phyloP scores from a whole-genome alignment of 2,888 invertebrate species.

The Gibbula magus region DNA sequence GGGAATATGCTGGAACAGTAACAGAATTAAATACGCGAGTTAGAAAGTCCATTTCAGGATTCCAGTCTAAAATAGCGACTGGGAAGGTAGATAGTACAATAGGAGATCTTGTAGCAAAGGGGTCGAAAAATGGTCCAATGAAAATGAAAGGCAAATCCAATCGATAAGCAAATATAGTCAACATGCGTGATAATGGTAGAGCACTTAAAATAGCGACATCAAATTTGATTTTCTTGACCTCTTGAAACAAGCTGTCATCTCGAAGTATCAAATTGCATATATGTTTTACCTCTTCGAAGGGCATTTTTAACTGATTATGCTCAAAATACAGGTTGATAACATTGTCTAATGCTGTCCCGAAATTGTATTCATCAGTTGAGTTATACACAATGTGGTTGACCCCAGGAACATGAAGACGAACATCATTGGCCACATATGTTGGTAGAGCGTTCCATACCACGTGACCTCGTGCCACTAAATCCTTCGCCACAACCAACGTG shows the following conservation, averaged over 20 bases:
- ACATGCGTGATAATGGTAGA: neutral
- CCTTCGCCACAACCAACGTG: neutral
- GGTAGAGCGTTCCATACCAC: neutral
- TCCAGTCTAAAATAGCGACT: neutral
- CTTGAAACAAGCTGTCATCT: neutral
- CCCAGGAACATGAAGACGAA: neutral
- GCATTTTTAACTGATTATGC: neutral
- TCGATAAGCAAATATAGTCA: slow-evolving; percentile 29
- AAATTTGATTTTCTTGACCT: slow-evolving; percentile 16
- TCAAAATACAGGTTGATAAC: neutral
- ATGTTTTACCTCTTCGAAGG: neutral
- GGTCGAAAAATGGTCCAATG: neutral
- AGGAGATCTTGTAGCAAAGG: neutral
- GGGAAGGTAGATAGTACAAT: slow-evolving; percentile 6
- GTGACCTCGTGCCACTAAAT: neutral
- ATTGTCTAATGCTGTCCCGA: neutral
- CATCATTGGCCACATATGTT: neutral
- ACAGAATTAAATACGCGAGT: neutral
- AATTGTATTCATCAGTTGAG: neutral
- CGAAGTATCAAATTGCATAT: neutral
- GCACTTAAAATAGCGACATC: slow-evolving; percentile 39
- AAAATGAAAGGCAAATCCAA: slow-evolving; percentile 33
- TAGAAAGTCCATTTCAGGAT: slow-evolving; percentile 22
- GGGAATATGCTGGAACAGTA: neutral
- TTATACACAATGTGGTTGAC: neutral